Conservation (phyloP, 2,888 invertebrate species). For the Pammene aurita region DNA sequence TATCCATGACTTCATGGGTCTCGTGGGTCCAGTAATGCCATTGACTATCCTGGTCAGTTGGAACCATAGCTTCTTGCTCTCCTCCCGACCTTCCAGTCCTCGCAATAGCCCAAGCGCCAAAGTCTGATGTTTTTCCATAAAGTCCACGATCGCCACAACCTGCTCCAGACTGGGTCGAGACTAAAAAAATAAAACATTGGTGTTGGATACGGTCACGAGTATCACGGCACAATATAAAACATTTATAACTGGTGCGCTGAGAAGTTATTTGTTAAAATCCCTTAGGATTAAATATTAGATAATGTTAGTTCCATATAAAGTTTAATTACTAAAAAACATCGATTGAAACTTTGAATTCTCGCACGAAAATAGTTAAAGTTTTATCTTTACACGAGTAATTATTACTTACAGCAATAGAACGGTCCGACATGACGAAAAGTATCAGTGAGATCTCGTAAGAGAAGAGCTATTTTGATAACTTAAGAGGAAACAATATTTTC, state of each 20-base stretch:
- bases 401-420: slow-evolving; percentile 71
- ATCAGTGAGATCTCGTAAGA: slow-evolving; percentile 8
- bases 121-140: slow-evolving; percentile 74
- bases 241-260: not conserved
- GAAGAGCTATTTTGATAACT: not conserved
- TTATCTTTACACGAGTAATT: not conserved
- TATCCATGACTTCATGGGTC: slow-evolving; percentile 78
- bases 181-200: slow-evolving; percentile 48
- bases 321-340: slow-evolving; percentile 4
- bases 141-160: slow-evolving; percentile 73
- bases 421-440: slow-evolving; percentile 62
- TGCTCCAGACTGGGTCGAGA: slow-evolving; percentile 75
- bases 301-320: not conserved
- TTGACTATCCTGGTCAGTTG: slow-evolving; percentile 70
- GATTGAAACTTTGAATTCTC: slow-evolving; percentile 38
- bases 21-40: slow-evolving; percentile 67
- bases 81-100: slow-evolving; percentile 71
- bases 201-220: not conserved
- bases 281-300: not conserved
- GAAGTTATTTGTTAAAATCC: not conserved
- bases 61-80: slow-evolving; percentile 74
- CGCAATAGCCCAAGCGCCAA: slow-evolving; percentile 68
- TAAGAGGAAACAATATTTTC: slow-evolving; percentile 11
- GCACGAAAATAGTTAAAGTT: slow-evolving; percentile 20
- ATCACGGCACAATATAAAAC: not conserved